phyloP scores from a whole-genome alignment of 2,888 invertebrate genomes.

The Volucella inflata region DNA sequence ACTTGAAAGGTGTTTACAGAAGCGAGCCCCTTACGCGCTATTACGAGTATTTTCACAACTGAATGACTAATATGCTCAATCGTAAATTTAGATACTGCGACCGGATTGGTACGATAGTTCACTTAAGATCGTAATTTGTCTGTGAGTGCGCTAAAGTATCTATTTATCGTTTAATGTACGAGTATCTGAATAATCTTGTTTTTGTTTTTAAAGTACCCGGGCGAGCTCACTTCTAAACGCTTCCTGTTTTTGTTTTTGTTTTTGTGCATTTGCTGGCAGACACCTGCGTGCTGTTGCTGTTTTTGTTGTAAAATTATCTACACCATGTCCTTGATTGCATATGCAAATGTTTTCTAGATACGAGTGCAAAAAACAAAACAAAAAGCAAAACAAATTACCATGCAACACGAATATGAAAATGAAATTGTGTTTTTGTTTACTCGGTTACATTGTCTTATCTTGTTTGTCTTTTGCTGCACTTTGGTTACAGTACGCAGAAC shows the following conservation, averaged over 20 bases:
- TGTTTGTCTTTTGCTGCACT: not conserved
- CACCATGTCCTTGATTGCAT: slow-evolving; percentile 11
- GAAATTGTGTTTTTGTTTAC: slow-evolving; percentile 7
- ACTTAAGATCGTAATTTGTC: too few relatives aligned
- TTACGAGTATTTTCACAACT: too few relatives aligned
- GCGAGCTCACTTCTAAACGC: not conserved
- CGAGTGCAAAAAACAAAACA: slow-evolving; percentile 10
- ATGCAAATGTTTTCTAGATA: slow-evolving; percentile 40
- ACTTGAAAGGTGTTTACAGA: too few relatives aligned
- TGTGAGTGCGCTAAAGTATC: too few relatives aligned
- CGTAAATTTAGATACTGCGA: too few relatives aligned
- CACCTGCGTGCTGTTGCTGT: slow-evolving; percentile 7
- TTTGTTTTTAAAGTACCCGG: not conserved
- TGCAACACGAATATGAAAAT: slow-evolving; percentile 6
- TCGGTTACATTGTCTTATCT: not conserved
- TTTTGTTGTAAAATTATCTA: slow-evolving; percentile 8
- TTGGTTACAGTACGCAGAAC: too few relatives aligned
- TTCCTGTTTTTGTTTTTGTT: slow-evolving; percentile 17
- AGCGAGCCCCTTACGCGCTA: too few relatives aligned
- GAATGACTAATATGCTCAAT: too few relatives aligned
- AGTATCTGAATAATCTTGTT: not conserved
- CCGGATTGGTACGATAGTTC: too few relatives aligned
- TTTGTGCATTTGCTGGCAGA: too few relatives aligned
- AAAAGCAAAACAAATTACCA: not conserved
- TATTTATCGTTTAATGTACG: too few relatives aligned